A percentile compares a stretch with the other conserved stretches of the same genome.
Conservation (phyloP, 1,140 invertebrate species). For the Marisa cornuarietis region DNA sequence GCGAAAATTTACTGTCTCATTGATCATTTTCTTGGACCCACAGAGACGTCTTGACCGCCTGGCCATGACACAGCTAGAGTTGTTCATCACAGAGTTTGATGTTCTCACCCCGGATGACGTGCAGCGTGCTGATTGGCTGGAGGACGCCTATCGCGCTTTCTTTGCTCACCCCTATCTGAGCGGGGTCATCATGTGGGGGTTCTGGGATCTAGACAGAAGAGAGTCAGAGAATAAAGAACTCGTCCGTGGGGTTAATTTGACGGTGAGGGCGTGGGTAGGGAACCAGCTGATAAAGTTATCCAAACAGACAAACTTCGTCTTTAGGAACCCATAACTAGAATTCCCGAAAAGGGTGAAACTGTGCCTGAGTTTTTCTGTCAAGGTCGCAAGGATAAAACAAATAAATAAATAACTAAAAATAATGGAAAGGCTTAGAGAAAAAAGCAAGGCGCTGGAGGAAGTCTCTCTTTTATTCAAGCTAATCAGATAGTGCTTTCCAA, state of each 20-base stretch:
- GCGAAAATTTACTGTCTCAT: no score
- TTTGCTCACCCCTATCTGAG: slow-evolving; percentile 9
- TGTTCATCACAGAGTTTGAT: slow-evolving; percentile 23
- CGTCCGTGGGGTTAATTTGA: slow-evolving; percentile 1
- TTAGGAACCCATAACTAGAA: no score
- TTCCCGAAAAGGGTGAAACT: no score
- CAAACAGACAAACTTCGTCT: no score
- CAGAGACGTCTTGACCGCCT: slow-evolving; percentile 20
- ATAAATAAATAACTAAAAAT: no score
- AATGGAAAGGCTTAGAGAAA: no score
- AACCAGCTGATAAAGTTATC: no score
- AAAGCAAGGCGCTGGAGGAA: no score
- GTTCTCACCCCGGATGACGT: slow-evolving; percentile 1
- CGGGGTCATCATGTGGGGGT: slow-evolving; percentile 13
- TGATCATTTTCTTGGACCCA: background rate
- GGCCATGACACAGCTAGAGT: background rate
- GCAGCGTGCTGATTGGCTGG: slow-evolving; percentile 23
- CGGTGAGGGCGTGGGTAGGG: background rate
- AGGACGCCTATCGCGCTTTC: slow-evolving; percentile 17
- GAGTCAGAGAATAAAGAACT: background rate
- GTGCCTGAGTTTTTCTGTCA: no score
- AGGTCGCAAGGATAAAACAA: no score
- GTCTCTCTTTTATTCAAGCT: no score
- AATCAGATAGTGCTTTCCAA: no score
- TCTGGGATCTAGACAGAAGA: background rate